Conservation (phyloP, 2,888 invertebrate genomes). For the Tipula confusa region DNA sequence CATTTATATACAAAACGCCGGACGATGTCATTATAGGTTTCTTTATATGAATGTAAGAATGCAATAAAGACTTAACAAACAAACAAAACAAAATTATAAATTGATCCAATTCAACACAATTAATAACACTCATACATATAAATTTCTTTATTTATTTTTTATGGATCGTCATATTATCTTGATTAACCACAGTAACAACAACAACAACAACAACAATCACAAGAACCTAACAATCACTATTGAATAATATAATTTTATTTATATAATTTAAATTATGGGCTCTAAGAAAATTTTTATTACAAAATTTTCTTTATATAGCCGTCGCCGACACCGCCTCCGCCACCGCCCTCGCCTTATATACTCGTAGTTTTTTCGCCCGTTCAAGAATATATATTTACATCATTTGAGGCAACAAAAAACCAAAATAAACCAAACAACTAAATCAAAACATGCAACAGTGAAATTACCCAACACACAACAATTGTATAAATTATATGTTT, state of each 20-base stretch:
- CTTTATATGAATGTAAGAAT: background rate
- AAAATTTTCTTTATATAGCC: background rate
- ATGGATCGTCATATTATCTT: background rate
- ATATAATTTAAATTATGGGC: constrained; percentile 20
- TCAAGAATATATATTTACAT: background rate
- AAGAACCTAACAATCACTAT: background rate
- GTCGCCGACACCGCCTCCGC: background rate
- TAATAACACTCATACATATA: background rate
- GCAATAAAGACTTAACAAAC: background rate
- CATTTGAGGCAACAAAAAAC: background rate
- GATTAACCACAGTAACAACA: background rate
- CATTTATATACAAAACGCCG: background rate
- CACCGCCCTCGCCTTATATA: background rate
- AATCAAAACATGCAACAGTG: constrained; percentile 29
- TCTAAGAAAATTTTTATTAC: background rate
- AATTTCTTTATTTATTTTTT: background rate
- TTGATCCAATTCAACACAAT: constrained; percentile 12
- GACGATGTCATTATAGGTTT: background rate
- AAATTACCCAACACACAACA: constrained; percentile 27
- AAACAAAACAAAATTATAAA: too few species aligned
- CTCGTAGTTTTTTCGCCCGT: background rate
- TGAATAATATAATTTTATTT: background rate
- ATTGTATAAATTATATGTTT: constrained; percentile 27
- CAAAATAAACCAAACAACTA: background rate
- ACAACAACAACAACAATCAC: background rate